Percentiles rank a stretch among this genome's conserved stretches.
Evolutionary conservation across 2,888 invertebrate species (phyloP).

Genomic region (Hirtodrosophila histrioides): DNA sequence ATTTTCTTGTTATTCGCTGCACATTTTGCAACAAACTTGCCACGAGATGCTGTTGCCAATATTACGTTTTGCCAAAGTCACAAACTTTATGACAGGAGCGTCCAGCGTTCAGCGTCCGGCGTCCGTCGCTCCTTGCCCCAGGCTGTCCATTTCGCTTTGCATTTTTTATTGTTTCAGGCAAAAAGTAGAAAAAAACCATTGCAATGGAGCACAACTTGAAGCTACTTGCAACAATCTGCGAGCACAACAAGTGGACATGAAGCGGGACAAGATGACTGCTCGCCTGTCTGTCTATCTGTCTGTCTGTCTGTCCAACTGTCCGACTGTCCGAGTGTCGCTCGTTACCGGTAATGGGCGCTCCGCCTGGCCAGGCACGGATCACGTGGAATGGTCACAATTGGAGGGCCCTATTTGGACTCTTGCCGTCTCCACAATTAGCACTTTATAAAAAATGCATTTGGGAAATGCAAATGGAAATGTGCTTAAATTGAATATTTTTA

Average conservation of each 20-base stretch:
- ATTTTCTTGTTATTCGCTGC: constrained; percentile 41
- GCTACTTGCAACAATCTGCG: constrained; percentile 34
- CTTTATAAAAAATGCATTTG: background rate
- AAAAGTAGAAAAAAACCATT: constrained; percentile 6
- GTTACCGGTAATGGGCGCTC: constrained; percentile 46
- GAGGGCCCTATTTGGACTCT: constrained; percentile 35
- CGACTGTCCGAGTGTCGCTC: constrained; percentile 28
- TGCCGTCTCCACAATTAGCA: constrained; percentile 36
- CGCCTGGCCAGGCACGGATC: background rate
- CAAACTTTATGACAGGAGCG: constrained; percentile 51
- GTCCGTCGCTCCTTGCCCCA: constrained; percentile 27
- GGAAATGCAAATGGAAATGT: no score
- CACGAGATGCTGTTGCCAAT: constrained; percentile 29
- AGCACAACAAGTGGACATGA: constrained; percentile 57
- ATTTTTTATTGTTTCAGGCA: constrained; percentile 41
- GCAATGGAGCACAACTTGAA: constrained; percentile 40
- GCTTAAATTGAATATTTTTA: no score
- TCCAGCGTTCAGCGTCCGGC: constrained; percentile 8
- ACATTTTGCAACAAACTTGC: constrained; percentile 67
- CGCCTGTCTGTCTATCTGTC: no score
- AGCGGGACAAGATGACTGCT: constrained; percentile 14
- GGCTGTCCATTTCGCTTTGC: constrained; percentile 59
- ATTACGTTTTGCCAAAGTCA: constrained; percentile 49
- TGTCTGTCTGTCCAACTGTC: background rate
- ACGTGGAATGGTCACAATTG: background rate